Percentiles rank a stretch among this genome's conserved stretches.
phyloP scores from a whole-genome alignment of 1,140 invertebrate species.

The Drosophila hydei region DNA sequence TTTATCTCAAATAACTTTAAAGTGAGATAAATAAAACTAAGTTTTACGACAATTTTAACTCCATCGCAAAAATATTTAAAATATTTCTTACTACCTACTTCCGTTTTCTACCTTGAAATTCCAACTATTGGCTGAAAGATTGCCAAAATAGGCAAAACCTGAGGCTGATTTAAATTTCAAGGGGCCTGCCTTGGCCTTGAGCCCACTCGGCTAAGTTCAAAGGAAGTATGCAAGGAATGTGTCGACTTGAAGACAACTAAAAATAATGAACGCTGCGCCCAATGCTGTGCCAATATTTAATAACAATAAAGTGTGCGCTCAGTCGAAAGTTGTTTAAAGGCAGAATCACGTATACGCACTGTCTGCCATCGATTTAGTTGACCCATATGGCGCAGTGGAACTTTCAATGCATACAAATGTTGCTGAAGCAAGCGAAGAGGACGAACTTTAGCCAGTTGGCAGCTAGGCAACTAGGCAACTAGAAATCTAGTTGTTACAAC shows the following conservation, averaged over 20 bases:
- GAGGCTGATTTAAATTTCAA: not conserved
- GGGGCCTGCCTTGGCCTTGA: not conserved
- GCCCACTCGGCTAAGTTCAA: not conserved
- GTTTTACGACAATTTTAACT: no score
- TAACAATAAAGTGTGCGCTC: constrained; percentile 8
- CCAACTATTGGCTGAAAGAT: no score
- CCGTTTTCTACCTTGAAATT: no score
- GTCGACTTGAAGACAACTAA: not conserved
- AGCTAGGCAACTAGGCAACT: constrained; percentile 21
- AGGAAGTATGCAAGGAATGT: not conserved
- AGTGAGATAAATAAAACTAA: no score
- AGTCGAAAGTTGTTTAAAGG: constrained; percentile 22
- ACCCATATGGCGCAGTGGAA: constrained; percentile 37
- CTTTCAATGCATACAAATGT: constrained; percentile 51
- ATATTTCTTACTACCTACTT: no score
- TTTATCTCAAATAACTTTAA: no score
- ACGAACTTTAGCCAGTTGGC: constrained; percentile 46
- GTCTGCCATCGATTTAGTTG: constrained; percentile 50
- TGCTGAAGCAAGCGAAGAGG: not conserved
- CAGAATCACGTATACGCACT: constrained; percentile 50
- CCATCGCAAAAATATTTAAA: no score
- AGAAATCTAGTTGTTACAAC: constrained; percentile 32
- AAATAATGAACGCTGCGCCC: no score
- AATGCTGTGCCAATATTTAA: constrained; percentile 11
- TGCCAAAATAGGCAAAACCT: not conserved